Conservation (phyloP, 2,888 invertebrate genomes). For the Tyria jacobaeae region DNA sequence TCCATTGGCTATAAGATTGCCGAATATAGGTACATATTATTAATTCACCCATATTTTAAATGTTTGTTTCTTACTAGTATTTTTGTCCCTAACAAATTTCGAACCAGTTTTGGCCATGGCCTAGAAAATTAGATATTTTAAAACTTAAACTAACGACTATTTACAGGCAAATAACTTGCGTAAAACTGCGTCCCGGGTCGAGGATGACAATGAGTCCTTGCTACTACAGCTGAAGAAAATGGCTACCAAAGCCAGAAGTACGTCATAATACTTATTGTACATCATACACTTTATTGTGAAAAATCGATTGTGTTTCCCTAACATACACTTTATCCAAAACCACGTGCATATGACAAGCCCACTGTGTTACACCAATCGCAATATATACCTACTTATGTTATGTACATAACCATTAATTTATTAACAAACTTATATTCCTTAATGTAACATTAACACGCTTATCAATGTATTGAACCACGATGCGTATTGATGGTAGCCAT, state of each 20-base stretch:
- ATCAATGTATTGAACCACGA: slow-evolving; percentile 57
- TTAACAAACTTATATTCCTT: slow-evolving; percentile 49
- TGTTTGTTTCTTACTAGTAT: slow-evolving; percentile 53
- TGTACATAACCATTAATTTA: slow-evolving; percentile 34
- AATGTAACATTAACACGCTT: slow-evolving; percentile 78
- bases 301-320: slow-evolving; percentile 69
- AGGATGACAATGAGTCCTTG: slow-evolving; percentile 98
- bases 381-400: slow-evolving; percentile 46
- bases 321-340: slow-evolving; percentile 56
- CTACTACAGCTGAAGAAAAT: slow-evolving; percentile 98
- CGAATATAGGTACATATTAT: slow-evolving; percentile 76
- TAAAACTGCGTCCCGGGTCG: slow-evolving; percentile 96
- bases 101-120: slow-evolving; percentile 34
- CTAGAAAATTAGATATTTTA: slow-evolving; percentile 47
- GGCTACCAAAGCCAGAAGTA: slow-evolving; percentile 95
- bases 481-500: slow-evolving; percentile 84
- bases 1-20: slow-evolving; percentile 81
- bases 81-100: slow-evolving; percentile 43
- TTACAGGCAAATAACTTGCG: slow-evolving; percentile 94
- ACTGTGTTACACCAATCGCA: slow-evolving; percentile 57
- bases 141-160: slow-evolving; percentile 78
- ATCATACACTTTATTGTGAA: slow-evolving; percentile 81
- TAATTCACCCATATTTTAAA: slow-evolving; percentile 50
- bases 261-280: slow-evolving; percentile 87
- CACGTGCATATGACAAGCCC: slow-evolving; percentile 44